phyloP scores from a whole-genome alignment of 2,113 vertebrate species.

The Delphinapterus leucas region DNA sequence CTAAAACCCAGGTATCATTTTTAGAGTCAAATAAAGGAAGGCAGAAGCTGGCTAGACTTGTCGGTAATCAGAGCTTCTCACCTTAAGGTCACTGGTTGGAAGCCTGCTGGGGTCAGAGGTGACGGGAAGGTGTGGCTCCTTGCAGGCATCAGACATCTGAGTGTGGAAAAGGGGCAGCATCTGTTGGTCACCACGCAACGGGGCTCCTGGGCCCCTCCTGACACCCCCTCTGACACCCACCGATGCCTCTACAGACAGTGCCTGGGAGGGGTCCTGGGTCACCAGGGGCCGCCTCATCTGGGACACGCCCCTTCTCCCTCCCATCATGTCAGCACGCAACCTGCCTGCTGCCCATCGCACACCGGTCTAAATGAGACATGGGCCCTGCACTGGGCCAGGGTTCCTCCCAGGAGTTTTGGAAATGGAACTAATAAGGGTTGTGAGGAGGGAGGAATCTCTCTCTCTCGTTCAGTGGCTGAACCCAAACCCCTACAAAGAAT shows the following conservation, averaged over 20 bases:
- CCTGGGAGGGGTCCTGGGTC: not conserved
- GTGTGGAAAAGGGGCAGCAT: not conserved
- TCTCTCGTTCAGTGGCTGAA: not conserved
- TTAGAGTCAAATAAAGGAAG: not conserved
- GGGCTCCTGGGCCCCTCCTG: not conserved
- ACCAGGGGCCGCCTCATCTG: not conserved
- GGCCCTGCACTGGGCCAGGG: not conserved
- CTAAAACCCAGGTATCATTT: not conserved
- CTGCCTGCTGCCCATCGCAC: not conserved
- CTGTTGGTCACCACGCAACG: not conserved
- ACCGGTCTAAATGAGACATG: not conserved
- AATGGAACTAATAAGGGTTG: not conserved
- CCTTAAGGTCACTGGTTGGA: not conserved
- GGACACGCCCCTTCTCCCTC: not conserved
- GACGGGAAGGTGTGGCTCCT: not conserved
- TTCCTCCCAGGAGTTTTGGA: not conserved
- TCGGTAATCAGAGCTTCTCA: not conserved
- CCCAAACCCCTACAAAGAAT: not conserved
- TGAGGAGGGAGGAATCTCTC: not conserved
- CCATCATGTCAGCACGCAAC: accelerated
- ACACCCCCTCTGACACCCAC: not conserved
- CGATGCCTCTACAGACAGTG: not conserved
- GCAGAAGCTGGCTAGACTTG: not conserved
- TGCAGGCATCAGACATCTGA: not conserved
- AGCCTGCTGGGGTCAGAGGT: not conserved